Evolutionary conservation across 2,888 invertebrate genomes (phyloP).

Genomic region (Chaetoderma sp.): DNA sequence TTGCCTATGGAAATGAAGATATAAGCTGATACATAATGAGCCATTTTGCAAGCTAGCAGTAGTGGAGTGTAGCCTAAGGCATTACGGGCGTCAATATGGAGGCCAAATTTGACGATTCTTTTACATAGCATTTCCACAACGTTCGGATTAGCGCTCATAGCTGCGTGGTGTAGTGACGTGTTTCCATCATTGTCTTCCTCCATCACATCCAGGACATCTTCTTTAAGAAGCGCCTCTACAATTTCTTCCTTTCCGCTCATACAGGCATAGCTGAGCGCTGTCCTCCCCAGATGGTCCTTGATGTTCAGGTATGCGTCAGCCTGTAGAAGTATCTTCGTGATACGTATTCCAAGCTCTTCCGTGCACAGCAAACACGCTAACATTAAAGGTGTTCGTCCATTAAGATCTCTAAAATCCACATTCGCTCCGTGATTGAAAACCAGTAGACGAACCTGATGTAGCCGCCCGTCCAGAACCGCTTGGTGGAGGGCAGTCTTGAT

Average conservation of each 20-base stretch:
- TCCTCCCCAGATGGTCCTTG: conserved; percentile 59
- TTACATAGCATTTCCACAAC: conserved; percentile 50
- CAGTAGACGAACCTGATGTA: conserved; percentile 65
- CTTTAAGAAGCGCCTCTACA: conserved; percentile 50
- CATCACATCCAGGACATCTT: conserved; percentile 58
- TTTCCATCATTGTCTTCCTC: conserved; percentile 65
- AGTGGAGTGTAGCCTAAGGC: conserved; percentile 62
- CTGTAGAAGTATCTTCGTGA: conserved; percentile 57
- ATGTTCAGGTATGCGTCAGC: conserved; percentile 55
- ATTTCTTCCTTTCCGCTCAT: conserved; percentile 58
- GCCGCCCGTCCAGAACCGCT: conserved; percentile 62
- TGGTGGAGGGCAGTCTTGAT: conserved; percentile 67
- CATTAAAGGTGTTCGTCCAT: conserved; percentile 66
- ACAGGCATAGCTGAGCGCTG: conserved; percentile 62
- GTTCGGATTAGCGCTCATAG: conserved; percentile 56
- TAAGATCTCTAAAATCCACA: conserved; percentile 61
- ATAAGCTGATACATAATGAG: conserved; percentile 61
- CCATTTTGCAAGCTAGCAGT: conserved; percentile 61
- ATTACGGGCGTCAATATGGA: conserved; percentile 61
- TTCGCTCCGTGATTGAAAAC: conserved; percentile 58
- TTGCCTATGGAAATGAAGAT: conserved; percentile 50
- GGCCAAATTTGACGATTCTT: conserved; percentile 51
- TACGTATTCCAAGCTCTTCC: conserved; percentile 54
- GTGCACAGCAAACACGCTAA: conserved; percentile 60
- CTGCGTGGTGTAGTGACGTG: conserved; percentile 61